Conservation (phyloP, 2,888 invertebrate species). For the Ophion ellenae region DNA sequence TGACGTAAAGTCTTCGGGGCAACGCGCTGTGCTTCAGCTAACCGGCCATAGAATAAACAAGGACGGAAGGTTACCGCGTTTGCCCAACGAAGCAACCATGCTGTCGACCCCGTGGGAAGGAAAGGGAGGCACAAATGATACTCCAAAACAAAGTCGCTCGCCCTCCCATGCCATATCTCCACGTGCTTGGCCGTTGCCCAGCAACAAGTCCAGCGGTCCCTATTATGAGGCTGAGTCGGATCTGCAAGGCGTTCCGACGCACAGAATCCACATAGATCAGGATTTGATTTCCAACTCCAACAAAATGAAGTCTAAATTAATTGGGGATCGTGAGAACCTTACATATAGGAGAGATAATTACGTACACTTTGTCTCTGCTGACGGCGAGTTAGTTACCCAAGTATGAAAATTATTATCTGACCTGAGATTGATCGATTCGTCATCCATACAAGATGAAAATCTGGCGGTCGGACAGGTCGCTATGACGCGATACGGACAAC, state of each 20-base stretch:
- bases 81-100: neutral
- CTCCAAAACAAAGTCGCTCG: neutral
- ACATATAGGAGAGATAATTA: slow-evolving; percentile 34
- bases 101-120: neutral
- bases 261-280: neutral
- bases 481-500: slow-evolving; percentile 1
- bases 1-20: too few relatives aligned
- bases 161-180: neutral
- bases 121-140: neutral
- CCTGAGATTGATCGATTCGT: neutral
- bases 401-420: slow-evolving; percentile 24
- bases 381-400: slow-evolving; percentile 20
- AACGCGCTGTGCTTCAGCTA: too few relatives aligned
- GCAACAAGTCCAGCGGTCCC: neutral
- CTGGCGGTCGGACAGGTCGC: slow-evolving; percentile 9
- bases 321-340: slow-evolving; percentile 13
- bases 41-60: neutral
- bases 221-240: neutral
- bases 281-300: neutral
- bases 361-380: slow-evolving; percentile 47
- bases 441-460: neutral
- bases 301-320: neutral
- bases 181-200: neutral
- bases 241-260: neutral
- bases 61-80: neutral